A percentile compares a stretch with the other conserved stretches of the same genome.
Conservation (phyloP, 2,888 invertebrate genomes). For the Macaria notata region DNA sequence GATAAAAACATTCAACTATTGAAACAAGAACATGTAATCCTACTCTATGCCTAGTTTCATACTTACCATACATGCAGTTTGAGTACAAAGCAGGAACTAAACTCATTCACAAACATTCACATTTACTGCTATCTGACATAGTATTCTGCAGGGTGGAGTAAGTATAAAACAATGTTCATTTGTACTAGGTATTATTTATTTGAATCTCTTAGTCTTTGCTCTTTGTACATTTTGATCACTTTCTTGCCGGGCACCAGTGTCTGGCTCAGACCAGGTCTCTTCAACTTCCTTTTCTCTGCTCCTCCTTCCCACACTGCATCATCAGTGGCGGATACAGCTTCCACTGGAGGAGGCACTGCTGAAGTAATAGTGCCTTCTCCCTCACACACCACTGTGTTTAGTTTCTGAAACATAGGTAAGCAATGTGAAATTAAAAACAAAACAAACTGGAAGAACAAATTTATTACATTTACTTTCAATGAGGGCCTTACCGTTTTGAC, state of each 20-base stretch:
- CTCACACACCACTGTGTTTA: slow-evolving; percentile 70
- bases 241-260: slow-evolving; percentile 91
- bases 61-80: no score
- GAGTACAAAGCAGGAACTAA: no score
- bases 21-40: no score
- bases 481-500: no score
- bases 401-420: slow-evolving; percentile 53
- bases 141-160: no score
- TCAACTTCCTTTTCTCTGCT: slow-evolving; percentile 83
- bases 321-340: slow-evolving; percentile 51
- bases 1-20: no score
- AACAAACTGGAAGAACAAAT: neutral
- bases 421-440: no score
- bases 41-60: no score
- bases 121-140: no score
- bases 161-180: neutral
- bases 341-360: slow-evolving; percentile 55
- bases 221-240: slow-evolving; percentile 90
- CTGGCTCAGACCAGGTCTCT: slow-evolving; percentile 90
- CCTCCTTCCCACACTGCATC: slow-evolving; percentile 77
- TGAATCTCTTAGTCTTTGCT: slow-evolving; percentile 79
- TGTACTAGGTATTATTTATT: slow-evolving; percentile 43
- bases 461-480: no score
- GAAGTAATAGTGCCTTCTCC: slow-evolving; percentile 64
- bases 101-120: no score